A percentile compares a stretch with the other conserved stretches of the same genome.
Evolutionary conservation across 2,113 vertebrate species (phyloP).

Genomic region (Chroicocephalus ridibundus): DNA sequence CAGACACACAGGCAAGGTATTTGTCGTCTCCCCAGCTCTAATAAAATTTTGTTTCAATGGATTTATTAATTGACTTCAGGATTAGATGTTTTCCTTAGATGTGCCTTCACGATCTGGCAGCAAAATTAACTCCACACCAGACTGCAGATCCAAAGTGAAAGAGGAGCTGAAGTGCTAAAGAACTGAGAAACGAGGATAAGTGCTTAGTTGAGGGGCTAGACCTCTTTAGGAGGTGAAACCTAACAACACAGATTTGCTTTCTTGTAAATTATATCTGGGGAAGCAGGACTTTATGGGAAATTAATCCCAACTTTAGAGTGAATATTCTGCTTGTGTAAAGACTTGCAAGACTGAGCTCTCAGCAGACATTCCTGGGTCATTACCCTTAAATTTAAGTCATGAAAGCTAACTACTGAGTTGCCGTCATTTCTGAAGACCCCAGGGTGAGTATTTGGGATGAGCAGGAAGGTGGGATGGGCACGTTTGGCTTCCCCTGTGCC

Average conservation of each 20-base stretch:
- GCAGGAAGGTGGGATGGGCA: background rate
- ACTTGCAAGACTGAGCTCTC: background rate
- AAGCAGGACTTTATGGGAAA: background rate
- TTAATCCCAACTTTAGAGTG: background rate
- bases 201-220: background rate
- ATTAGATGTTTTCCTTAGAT: slow-evolving; percentile 50
- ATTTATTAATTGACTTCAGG: slow-evolving; percentile 65
- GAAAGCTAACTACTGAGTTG: background rate
- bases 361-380: background rate
- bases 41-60: slow-evolving; percentile 63
- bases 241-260: background rate
- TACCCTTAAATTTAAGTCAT: background rate
- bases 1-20: background rate
- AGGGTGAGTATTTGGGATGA: rapidly evolving
- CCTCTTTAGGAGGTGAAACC: background rate
- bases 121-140: background rate
- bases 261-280: background rate
- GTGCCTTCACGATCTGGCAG: slow-evolving; percentile 12
- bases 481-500: background rate
- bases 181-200: background rate
- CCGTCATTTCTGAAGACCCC: background rate
- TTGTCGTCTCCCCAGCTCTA: slow-evolving; percentile 42
- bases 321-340: background rate
- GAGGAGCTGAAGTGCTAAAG: background rate
- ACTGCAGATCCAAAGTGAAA: background rate